Base-by-base conservation (phyloP, 2,797 vertebrate species). In the Triplophysa bombifrons region DNA sequence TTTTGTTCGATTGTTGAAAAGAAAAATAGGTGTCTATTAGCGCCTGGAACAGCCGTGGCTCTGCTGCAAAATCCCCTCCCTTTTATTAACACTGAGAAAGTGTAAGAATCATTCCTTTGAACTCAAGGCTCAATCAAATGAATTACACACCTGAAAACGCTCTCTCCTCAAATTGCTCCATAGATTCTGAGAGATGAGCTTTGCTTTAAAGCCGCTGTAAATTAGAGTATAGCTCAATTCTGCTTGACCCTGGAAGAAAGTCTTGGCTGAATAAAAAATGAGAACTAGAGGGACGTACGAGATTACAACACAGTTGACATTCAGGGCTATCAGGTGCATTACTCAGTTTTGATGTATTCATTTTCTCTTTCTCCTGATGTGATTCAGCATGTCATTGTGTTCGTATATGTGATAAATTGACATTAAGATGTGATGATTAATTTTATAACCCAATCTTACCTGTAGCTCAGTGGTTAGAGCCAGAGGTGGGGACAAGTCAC, bases 121-220 rank as follows among this genome's bases (percentile, higher is more conserved):
- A 84, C 77, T 73, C 55, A 25, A 65, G 51, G 20, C 13, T 68
- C 76, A 81, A 51, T 81, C 69, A 72, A 80, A 74, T 72, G 27
- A 74, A 76, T 83, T 72, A 75, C 81, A 76, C 72, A 74, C 78
- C 84, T 84, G 77, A 78, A 67, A 72, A 74, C 74, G 56, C 65
- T 72, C 82, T 87, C 60, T 77, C 69, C 61, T 72, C 25, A 66
- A 74, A 73, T 73, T 83, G 38, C 78, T 79, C 30, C 30, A 67
- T 72, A 74, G 72, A 81, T 82, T 82, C 64, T 68, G 74, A 82
- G 69, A 80, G 65, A 78, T 61, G 38, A 82, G 72, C 78, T 78
- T 82, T 83, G 46, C 80, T 84, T 87, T 85, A 76, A 78, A 84
- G 69, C 41, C 51, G 46, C 20, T 71, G 69, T 82, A 78, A 81